These are phyloP conservation scores for Desmophyllum pertusum DNA, from an alignment of 92 coral and sea anemone species.

Conservation along the genomic window DNA sequence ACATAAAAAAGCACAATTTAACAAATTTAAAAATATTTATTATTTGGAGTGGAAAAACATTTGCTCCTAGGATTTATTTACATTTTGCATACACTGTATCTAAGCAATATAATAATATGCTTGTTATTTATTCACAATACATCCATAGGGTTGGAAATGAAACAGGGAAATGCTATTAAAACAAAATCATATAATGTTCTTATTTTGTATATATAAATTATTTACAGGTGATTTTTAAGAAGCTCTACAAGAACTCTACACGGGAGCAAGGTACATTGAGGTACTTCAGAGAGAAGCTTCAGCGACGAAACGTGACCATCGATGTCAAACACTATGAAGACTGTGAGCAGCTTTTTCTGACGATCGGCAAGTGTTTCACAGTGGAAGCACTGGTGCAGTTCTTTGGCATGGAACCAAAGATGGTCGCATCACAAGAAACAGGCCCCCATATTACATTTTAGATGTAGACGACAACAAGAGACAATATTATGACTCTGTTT, in stretches of 20 bases:
- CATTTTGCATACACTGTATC: too few relatives aligned
- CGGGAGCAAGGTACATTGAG: constrained; percentile 31
- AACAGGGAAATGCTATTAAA: too few relatives aligned
- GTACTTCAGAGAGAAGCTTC: constrained; percentile 21
- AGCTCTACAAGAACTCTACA: constrained; percentile 48
- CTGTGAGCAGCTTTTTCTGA: constrained; percentile 55
- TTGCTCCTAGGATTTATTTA: too few relatives aligned
- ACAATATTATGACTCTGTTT: constrained; percentile 13
- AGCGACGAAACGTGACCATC: constrained; percentile 36
- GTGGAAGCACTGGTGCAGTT: constrained; percentile 52
- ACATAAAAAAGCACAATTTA: too few relatives aligned
- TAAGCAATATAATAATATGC: too few relatives aligned
- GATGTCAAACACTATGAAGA: constrained; percentile 64
- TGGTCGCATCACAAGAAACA: background rate
- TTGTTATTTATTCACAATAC: too few relatives aligned
- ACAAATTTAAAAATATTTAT: too few relatives aligned
- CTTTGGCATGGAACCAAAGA: constrained; percentile 16
- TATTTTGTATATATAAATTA: too few relatives aligned
- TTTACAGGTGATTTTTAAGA: constrained; percentile 40
- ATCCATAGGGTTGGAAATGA: too few relatives aligned
- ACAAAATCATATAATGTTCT: too few relatives aligned
- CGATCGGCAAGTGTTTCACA: constrained; percentile 38
- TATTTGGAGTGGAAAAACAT: too few relatives aligned
- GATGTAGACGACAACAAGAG: too few relatives aligned
- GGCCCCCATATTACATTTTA: constrained; percentile 31